These are phyloP conservation scores for Drosophila conformis DNA, from an alignment of 2,888 invertebrate genomes.

Conservation along the genomic window DNA sequence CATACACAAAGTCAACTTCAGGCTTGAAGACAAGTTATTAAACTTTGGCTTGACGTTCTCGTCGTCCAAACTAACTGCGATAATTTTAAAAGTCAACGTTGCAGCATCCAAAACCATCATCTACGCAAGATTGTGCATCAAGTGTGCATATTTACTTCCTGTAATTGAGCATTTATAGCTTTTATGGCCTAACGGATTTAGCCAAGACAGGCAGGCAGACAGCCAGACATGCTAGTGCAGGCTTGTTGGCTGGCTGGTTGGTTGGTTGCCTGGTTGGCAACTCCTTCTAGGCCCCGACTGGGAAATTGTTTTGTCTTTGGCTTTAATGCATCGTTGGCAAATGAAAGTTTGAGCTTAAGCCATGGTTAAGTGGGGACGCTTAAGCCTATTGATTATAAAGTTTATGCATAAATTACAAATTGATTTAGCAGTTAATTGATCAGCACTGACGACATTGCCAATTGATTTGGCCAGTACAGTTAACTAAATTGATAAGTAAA, in stretches of 20 bases:
- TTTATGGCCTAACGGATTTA: conserved; percentile 82
- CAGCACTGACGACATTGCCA: conserved; percentile 60
- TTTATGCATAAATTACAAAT: conserved; percentile 79
- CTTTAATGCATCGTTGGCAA: conserved; percentile 58
- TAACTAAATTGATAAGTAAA: conserved; percentile 17
- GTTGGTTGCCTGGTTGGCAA: not conserved
- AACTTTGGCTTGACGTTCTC: conserved; percentile 58
- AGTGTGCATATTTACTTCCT: conserved; percentile 82
- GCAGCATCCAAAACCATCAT: conserved; percentile 45
- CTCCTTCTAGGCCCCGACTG: conserved; percentile 28
- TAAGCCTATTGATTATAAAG: conserved; percentile 77
- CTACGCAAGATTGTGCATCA: conserved; percentile 81
- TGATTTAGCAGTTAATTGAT: conserved; percentile 79
- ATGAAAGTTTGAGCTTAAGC: conserved; percentile 22
- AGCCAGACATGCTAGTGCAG: not conserved
- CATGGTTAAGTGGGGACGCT: conserved; percentile 36
- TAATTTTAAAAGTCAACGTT: conserved; percentile 78
- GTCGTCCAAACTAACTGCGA: conserved; percentile 53
- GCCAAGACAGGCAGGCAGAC: conserved; percentile 24
- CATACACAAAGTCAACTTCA: conserved; percentile 6
- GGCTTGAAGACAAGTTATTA: conserved; percentile 63
- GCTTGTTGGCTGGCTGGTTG: not conserved
- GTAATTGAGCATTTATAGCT: conserved; percentile 82
- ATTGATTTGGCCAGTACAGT: conserved; percentile 37
- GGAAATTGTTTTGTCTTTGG: conserved; percentile 76